A percentile compares a stretch with the other conserved stretches of the same genome.
Evolutionary conservation across 2,113 vertebrate genomes (phyloP).

Genomic region (Epinephelus fuscoguttatus): DNA sequence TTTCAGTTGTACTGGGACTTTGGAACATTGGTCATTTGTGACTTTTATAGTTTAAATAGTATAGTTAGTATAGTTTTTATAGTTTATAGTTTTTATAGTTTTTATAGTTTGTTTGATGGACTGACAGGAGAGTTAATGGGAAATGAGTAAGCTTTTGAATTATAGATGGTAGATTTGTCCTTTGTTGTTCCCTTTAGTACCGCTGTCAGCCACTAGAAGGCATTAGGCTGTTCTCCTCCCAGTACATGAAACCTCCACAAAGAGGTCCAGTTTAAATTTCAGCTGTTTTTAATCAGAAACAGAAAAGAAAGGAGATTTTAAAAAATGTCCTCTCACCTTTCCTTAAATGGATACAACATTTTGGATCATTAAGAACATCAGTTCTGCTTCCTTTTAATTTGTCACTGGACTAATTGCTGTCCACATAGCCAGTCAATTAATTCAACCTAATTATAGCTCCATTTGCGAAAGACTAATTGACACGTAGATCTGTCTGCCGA

Average conservation of each 20-base stretch:
- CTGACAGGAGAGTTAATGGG: not conserved
- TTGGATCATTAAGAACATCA: slow-evolving; percentile 56
- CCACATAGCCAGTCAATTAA: slow-evolving; percentile 73
- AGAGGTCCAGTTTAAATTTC: slow-evolving; percentile 8
- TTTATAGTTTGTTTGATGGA: not conserved
- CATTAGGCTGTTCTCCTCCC: slow-evolving; percentile 24
- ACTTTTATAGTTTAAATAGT: not conserved
- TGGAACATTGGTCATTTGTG: not conserved
- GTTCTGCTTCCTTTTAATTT: slow-evolving; percentile 74
- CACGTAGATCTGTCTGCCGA: slow-evolving; percentile 70
- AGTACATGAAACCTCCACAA: not conserved
- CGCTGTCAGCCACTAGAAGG: slow-evolving; percentile 65
- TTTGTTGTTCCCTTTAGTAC: slow-evolving; percentile 19
- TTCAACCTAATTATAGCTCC: slow-evolving; percentile 73
- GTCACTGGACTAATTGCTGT: slow-evolving; percentile 67
- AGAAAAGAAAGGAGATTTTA: not conserved
- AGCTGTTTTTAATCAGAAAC: not conserved
- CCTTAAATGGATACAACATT: slow-evolving; percentile 8
- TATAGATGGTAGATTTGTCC: not conserved
- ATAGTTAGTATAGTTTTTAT: too few relatives aligned
- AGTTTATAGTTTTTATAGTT: too few relatives aligned
- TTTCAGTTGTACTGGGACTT: too few relatives aligned
- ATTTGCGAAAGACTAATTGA: slow-evolving; percentile 74
- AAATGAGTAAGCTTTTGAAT: not conserved
- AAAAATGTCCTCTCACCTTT: not conserved